Evolutionary conservation across 1,140 invertebrate species (phyloP).

Genomic region (Augochlora pura): DNA sequence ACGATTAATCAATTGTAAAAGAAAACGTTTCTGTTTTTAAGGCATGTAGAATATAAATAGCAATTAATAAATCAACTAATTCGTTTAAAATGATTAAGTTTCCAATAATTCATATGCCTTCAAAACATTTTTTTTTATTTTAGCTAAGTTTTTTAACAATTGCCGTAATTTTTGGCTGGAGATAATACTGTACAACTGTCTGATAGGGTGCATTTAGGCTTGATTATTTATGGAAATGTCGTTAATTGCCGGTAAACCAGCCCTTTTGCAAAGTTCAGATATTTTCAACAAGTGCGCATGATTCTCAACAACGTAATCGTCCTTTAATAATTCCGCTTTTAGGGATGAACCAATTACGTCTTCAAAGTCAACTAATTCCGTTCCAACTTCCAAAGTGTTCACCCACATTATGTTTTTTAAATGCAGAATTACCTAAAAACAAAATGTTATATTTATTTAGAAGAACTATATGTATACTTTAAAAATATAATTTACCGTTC

Average conservation of each 20-base stretch:
- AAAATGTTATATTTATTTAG: slow-evolving; percentile 24
- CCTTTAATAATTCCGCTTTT: slow-evolving; percentile 57
- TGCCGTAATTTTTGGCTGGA: background rate
- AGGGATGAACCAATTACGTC: slow-evolving; percentile 64
- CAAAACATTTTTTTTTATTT: background rate
- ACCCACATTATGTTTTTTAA: slow-evolving; percentile 74
- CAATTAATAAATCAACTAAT: background rate
- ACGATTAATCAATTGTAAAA: slow-evolving; percentile 7
- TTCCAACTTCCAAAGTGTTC: slow-evolving; percentile 69
- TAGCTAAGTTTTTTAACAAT: background rate
- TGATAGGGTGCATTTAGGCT: background rate
- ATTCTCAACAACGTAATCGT: slow-evolving; percentile 64
- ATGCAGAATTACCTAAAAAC: slow-evolving; percentile 68
- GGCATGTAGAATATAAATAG: slow-evolving; percentile 1
- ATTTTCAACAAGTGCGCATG: slow-evolving; percentile 61
- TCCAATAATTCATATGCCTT: background rate
- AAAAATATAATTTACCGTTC: slow-evolving; percentile 62
- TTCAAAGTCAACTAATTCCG: slow-evolving; percentile 63
- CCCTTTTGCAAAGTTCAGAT: slow-evolving; percentile 57
- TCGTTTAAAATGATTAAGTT: background rate
- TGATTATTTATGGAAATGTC: background rate
- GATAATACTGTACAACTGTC: background rate
- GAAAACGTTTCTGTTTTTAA: background rate
- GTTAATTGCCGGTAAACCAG: slow-evolving; percentile 47
- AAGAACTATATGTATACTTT: background rate